Percentiles rank a stretch among this genome's conserved stretches.
phyloP scores from a whole-genome alignment of 1,140 invertebrate genomes.

The Tetranychus urticae region DNA sequence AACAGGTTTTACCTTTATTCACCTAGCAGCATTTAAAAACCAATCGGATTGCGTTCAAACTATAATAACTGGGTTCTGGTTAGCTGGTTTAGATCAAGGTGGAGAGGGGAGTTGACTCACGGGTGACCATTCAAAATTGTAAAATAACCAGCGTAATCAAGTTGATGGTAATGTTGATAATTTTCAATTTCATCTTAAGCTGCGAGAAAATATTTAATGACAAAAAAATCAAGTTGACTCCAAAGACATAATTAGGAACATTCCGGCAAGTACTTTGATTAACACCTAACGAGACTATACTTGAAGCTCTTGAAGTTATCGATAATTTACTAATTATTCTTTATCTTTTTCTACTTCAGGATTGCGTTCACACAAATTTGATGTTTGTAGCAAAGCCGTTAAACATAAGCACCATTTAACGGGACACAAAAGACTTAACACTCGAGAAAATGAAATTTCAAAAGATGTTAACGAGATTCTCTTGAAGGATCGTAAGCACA shows the following conservation, averaged over 20 bases:
- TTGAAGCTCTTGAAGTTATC: no score
- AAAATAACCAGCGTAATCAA: no score
- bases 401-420: conserved; percentile 99
- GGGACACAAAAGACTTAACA: conserved; percentile 93
- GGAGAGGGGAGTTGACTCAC: no score
- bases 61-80: no score
- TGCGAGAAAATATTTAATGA: conserved; percentile 77
- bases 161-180: no score
- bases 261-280: conserved; percentile 47
- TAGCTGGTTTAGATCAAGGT: no score
- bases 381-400: conserved; percentile 94
- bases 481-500: conserved; percentile 98
- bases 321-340: neutral
- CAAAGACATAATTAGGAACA: conserved; percentile 98
- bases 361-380: conserved; percentile 91
- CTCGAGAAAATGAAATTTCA: conserved; percentile 72
- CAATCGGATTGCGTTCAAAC: no score
- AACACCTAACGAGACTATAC: no score
- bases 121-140: no score
- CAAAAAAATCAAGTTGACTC: conserved; percentile 89
- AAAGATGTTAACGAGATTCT: conserved; percentile 95
- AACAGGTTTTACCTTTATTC: no score
- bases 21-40: no score
- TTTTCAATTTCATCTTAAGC: no score
- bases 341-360: conserved; percentile 30